These are phyloP conservation scores for Scyliorhinus canicula DNA, from an alignment of 2,797 vertebrate genomes.

Conservation along the genomic window DNA sequence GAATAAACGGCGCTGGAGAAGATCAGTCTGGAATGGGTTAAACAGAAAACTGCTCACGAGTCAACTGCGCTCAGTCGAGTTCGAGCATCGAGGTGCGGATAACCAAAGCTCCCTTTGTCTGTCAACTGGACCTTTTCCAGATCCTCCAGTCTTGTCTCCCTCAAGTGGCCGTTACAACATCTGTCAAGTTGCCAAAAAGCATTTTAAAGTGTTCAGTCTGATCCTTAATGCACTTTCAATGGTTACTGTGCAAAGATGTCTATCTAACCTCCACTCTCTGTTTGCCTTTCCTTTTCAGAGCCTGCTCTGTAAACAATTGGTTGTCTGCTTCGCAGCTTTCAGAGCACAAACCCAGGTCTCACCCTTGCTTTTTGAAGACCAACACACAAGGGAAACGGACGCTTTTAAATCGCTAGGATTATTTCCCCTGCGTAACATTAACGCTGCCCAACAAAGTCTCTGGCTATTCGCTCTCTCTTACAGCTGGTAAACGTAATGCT, in stretches of 20 bases:
- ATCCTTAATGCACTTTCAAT: not conserved
- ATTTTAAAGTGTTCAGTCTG: not conserved
- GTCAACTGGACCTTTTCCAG: not conserved
- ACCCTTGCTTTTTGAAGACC: not conserved
- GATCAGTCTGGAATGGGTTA: not conserved
- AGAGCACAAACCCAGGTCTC: not conserved
- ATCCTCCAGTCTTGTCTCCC: not conserved
- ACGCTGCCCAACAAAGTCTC: not conserved
- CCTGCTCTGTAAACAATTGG: not conserved
- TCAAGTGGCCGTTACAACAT: not conserved
- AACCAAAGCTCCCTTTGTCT: not conserved
- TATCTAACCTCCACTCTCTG: not conserved
- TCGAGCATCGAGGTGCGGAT: no score
- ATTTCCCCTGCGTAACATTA: not conserved
- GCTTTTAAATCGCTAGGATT: not conserved
- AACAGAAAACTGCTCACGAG: not conserved
- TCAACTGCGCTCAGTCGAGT: not conserved
- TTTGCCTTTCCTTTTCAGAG: not conserved
- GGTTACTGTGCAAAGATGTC: not conserved
- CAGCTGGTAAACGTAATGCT: not conserved
- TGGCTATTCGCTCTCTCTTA: no score
- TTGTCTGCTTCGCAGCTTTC: not conserved
- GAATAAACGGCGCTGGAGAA: not conserved
- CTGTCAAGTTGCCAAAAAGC: constrained; percentile 20
- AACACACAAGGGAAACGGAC: not conserved